Evolutionary conservation across 2,888 invertebrate species (phyloP).

Genomic region (Andricus quercusramuli): DNA sequence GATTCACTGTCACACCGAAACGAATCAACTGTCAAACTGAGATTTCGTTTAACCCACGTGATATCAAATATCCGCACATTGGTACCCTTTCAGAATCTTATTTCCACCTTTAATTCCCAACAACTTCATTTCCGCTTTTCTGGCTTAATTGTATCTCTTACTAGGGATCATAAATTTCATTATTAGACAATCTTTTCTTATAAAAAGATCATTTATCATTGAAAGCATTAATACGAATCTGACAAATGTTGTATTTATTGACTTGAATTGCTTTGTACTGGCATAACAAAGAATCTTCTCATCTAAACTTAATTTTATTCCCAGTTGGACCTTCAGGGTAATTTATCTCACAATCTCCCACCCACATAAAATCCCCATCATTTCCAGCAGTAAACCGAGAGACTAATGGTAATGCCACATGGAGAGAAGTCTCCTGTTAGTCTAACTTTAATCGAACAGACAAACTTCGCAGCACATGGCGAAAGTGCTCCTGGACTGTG

Average conservation of each 20-base stretch:
- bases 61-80: slow-evolving; percentile 13
- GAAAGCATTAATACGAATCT: neutral
- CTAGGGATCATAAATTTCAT: neutral
- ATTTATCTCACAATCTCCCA: slow-evolving; percentile 18
- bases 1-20: slow-evolving; percentile 34
- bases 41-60: slow-evolving; percentile 16
- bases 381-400: slow-evolving; percentile 20
- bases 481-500: slow-evolving; percentile 39
- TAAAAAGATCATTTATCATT: neutral
- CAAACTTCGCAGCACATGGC: slow-evolving; percentile 41
- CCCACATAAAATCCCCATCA: slow-evolving; percentile 35
- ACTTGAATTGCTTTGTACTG: neutral
- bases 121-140: neutral
- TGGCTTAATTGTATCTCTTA: neutral
- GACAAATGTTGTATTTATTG: slow-evolving; percentile 3
- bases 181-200: neutral
- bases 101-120: slow-evolving; percentile 5
- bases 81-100: neutral
- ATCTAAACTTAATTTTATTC: neutral
- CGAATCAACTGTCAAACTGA: slow-evolving; percentile 13
- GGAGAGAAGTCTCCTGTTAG: slow-evolving; percentile 38
- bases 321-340: slow-evolving; percentile 5
- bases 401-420: slow-evolving; percentile 38
- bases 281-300: neutral
- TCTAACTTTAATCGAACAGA: slow-evolving; percentile 42